phyloP scores from a whole-genome alignment of 2,888 invertebrate genomes.

The Tipula vernalis region DNA sequence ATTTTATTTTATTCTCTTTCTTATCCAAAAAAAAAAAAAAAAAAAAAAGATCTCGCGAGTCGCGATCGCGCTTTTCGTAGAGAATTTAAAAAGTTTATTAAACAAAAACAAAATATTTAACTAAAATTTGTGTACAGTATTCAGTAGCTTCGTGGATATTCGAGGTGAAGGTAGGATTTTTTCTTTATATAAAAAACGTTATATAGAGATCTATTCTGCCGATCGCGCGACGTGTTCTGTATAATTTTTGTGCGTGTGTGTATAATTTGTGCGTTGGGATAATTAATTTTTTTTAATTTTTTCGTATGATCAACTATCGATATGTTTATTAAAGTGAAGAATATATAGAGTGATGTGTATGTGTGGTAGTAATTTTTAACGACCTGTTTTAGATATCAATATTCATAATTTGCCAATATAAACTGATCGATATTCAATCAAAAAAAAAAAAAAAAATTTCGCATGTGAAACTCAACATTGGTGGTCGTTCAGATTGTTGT shows the following conservation, averaged over 20 bases:
- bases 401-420: not conserved
- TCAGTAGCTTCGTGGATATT: slow-evolving; percentile 10
- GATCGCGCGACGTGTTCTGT: not conserved
- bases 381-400: not conserved
- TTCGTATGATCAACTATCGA: not conserved
- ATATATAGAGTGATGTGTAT: not conserved
- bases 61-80: not conserved
- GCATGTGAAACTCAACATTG: not conserved
- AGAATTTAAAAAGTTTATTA: not conserved
- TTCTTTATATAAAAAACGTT: not conserved
- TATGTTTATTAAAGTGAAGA: not conserved
- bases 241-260: not conserved
- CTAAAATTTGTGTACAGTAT: not conserved
- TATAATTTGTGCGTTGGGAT: not conserved
- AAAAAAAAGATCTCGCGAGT: not conserved
- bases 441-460: not conserved
- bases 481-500: not conserved
- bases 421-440: not conserved
- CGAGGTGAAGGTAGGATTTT: slow-evolving; percentile 7
- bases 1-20: not conserved
- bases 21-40: not conserved
- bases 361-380: not conserved
- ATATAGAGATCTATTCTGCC: not conserved
- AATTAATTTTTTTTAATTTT: not conserved
- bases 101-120: not conserved